Evolutionary conservation across 2,888 invertebrate genomes (phyloP), one percentile per base, ranked within the genome.

Genomic region (Agrotis exclamationis): DNA sequence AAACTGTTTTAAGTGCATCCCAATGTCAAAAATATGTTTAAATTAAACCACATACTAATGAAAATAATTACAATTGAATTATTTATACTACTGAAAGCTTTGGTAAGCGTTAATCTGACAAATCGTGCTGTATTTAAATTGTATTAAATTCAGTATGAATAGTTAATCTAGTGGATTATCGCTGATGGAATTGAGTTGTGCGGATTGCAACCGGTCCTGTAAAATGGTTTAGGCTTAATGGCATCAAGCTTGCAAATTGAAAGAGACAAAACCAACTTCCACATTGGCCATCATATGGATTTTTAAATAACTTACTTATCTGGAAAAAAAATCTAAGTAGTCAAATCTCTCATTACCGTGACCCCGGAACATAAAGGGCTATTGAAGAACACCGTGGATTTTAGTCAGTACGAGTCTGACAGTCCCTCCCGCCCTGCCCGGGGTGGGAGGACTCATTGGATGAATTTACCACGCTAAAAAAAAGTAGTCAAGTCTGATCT

Each of bases 131-230:
- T 54, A 69, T 69, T 65, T 58, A 75, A 80, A 65, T 69, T 51
- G 64, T 63, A 75, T 80, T 67, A 53, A 75, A 58, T 68, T 54
- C 64, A 33, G 53, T 62, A 62, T 66, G 60, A 62, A 63, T 64
- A 78, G 76, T 65, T 80, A 75, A 80, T 78, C 62, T 63, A 62
- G 47, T 9, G 70, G 77, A 69, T 78, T 78, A 78, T 65, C 65
- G 14, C 44, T 65, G 64, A 76, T 76, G 53, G 76, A 65, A 68
- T 68, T 64, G 64, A 47, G 53, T 58, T 44, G 14, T 5, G 51
- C 13, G 45, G 57, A 24, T 18, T 67, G 51, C 9, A 22, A 68
- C 47, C 47, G 18, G 20, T 50, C 28, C 9, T 18, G 56, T 60
- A 24, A 16, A 60, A 60, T 74, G 53, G 33, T 70, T 47, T 67